Percentiles rank a stretch among this genome's conserved stretches.
These are phyloP conservation scores for Pyrrhia umbra DNA, from an alignment of 2,888 invertebrate genomes.

Conservation along the genomic window DNA sequence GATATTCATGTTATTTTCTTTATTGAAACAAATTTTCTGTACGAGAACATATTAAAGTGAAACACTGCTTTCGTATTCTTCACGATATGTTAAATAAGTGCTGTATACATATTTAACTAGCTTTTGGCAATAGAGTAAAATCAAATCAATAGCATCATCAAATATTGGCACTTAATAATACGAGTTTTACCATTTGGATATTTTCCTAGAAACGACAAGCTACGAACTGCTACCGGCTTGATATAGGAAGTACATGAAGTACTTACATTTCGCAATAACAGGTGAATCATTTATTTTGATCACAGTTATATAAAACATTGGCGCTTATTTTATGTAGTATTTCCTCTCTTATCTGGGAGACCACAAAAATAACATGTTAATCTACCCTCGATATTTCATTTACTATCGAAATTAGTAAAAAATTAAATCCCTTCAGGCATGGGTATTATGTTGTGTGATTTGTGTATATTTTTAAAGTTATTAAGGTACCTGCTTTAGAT, in stretches of 20 bases:
- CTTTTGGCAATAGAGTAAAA: too few species aligned
- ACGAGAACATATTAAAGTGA: conserved; percentile 20
- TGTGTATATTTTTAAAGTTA: too few species aligned
- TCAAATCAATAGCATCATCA: too few species aligned
- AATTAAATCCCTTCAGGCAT: too few species aligned
- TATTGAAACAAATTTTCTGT: conserved; percentile 53
- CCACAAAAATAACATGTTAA: neutral
- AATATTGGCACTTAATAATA: neutral
- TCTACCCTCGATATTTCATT: neutral
- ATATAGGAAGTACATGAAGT: conserved; percentile 11
- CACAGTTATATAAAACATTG: conserved; percentile 12
- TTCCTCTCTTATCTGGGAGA: neutral
- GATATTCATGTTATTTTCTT: conserved; percentile 54
- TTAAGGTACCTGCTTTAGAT: neutral
- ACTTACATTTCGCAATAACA: conserved; percentile 28
- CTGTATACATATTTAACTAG: too few species aligned
- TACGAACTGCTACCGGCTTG: conserved; percentile 13
- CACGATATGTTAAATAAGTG: neutral
- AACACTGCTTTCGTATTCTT: conserved; percentile 6
- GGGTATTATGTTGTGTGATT: too few species aligned
- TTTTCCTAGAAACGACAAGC: conserved; percentile 21
- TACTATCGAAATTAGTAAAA: too few species aligned
- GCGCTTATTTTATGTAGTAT: neutral
- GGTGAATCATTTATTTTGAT: conserved; percentile 47
- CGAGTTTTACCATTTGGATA: neutral